Conservation (phyloP, 2,113 vertebrate species). For the Cichladusa arquata region DNA sequence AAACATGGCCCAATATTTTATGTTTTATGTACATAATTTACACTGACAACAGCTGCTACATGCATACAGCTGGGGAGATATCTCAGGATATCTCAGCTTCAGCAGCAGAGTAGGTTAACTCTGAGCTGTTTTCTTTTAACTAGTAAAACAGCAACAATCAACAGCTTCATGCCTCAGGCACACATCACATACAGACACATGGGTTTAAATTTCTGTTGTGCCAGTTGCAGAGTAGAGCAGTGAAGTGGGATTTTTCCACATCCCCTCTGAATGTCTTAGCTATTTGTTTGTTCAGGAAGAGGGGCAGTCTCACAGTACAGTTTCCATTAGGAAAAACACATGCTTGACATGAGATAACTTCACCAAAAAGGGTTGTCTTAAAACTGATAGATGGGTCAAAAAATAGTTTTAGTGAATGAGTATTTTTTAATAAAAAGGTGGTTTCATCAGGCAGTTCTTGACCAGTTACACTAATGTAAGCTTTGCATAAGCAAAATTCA, state of each 20-base stretch:
- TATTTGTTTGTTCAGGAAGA: not conserved
- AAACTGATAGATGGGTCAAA: not conserved
- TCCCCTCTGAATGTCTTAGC: not conserved
- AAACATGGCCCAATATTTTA: not conserved
- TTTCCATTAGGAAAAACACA: not conserved
- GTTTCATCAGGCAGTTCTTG: not conserved
- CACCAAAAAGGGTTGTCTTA: not conserved
- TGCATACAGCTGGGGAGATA: not conserved
- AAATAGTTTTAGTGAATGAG: not conserved
- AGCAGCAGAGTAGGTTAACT: slow-evolving; percentile 21
- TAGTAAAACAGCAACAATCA: not conserved
- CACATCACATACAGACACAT: not conserved
- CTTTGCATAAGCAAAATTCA: not conserved
- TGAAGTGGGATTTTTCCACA: not conserved
- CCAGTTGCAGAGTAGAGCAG: not conserved
- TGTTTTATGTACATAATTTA: too few species aligned
- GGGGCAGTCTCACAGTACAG: not conserved
- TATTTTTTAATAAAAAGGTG: not conserved
- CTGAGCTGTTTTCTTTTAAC: not conserved
- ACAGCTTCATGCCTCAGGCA: slow-evolving; percentile 7
- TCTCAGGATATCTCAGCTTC: not conserved
- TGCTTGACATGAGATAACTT: not conserved
- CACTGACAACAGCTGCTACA: not conserved
- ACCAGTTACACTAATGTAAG: not conserved
- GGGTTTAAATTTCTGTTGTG: not conserved